Base-by-base conservation (phyloP, 2,888 invertebrate species). In the Notodonta dromedarius region DNA sequence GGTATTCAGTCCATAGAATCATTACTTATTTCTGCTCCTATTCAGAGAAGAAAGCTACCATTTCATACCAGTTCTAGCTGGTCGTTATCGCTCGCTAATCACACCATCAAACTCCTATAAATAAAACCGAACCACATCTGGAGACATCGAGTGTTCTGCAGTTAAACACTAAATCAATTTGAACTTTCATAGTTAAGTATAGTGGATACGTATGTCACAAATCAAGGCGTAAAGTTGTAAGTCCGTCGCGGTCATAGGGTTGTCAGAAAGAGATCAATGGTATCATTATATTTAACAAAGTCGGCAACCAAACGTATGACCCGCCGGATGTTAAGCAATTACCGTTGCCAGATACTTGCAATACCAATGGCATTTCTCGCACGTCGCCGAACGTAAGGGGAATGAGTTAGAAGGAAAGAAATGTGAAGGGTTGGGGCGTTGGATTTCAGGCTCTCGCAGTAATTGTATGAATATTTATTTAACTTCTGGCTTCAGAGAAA, bases 161-260 rank as follows among this genome's bases (percentile, higher is more conserved):
- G 73, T 78, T 71, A 77, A 77, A 75, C 68, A 69, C 73, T 80
- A 80, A 80, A 81, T 81, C 79, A 69, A 74, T 81, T 72, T 71
- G 62, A 70, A 73, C 78, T 81, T 80, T 81, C 80, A 70, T 73
- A 71, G 74, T n/a, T 44, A 9, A 9, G 42, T 42, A 76, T 72
- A 62, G 16, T 12, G 46, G 5, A 4, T 42, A 42, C 42, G 71
- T 74, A 74, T 71, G 71, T 70, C 73, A 79, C 78, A 79, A 77
- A 79, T 78, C 76, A 79, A 65, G 58, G 54, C 62, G 68, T 48
- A 66, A 12, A 24, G 32, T 12, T 24, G 24, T 24, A 16, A 51
- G 24, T 16, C 51, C 14, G 9, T 52, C 52, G 11, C 32, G 5
- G 13, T 32, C 24, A 24, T 52, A 52, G 52, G 52, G 32, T 2